phyloP scores from a whole-genome alignment of 2,797 vertebrate species.

The Clarias platycephalus region DNA sequence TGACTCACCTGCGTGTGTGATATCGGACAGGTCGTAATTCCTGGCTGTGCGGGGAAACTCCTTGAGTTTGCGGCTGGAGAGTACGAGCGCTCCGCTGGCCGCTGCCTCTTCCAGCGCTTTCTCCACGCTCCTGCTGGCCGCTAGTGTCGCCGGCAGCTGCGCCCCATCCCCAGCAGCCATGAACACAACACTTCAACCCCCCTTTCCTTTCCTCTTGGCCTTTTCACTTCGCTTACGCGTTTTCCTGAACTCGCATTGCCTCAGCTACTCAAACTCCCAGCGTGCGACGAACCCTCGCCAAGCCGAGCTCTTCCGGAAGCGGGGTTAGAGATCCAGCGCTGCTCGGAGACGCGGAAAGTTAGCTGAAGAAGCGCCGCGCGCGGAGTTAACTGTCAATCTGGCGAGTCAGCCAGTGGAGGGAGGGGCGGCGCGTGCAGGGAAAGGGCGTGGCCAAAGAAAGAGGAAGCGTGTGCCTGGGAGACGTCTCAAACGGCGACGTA shows the following conservation, averaged over 20 bases:
- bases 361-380: neutral
- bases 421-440: slow-evolving; percentile 48
- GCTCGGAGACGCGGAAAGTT: slow-evolving; percentile 23
- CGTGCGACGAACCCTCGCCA: neutral
- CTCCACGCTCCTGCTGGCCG: slow-evolving; percentile 85
- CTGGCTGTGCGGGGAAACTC: slow-evolving; percentile 83
- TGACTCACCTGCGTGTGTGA: slow-evolving; percentile 84
- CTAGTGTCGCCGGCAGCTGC: slow-evolving; percentile 79
- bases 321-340: slow-evolving; percentile 39
- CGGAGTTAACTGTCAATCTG: slow-evolving; percentile 54
- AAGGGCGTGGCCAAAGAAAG: slow-evolving; percentile 57
- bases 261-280: neutral
- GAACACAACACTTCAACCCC: slow-evolving; percentile 60
- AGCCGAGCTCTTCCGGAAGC: slow-evolving; percentile 42
- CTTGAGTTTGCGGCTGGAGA: slow-evolving; percentile 85
- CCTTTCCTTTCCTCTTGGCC: slow-evolving; percentile 54
- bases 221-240: slow-evolving; percentile 28
- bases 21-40: slow-evolving; percentile 89
- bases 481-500: neutral
- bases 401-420: slow-evolving; percentile 47
- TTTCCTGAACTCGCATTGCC: slow-evolving; percentile 51
- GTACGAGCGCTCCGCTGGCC: slow-evolving; percentile 83
- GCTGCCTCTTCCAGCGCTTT: slow-evolving; percentile 89
- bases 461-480: slow-evolving; percentile 16
- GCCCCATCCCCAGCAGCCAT: slow-evolving; percentile 83